Conservation (phyloP, 2,797 vertebrate genomes). For the Distichodus sexfasciatus region DNA sequence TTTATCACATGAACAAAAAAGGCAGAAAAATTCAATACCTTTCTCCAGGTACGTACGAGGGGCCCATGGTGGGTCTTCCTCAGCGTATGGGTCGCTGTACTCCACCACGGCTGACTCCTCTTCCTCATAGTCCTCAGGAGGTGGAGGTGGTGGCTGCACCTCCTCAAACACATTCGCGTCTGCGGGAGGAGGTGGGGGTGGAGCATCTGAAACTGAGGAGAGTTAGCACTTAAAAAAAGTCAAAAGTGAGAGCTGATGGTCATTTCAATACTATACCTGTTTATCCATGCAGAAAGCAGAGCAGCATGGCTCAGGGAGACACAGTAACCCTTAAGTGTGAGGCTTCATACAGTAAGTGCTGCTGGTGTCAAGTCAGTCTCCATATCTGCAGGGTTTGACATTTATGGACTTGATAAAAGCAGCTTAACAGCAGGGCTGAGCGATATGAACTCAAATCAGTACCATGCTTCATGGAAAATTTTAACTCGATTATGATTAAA, state of each 20-base stretch:
- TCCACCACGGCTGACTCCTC: conserved; percentile 90
- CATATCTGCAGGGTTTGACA: too few relatives aligned
- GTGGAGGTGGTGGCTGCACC: conserved; percentile 70
- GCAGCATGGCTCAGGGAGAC: too few relatives aligned
- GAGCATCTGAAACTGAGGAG: conserved; percentile 83
- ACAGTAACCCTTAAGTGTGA: too few relatives aligned
- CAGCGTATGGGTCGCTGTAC: conserved; percentile 92
- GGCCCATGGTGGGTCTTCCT: conserved; percentile 94
- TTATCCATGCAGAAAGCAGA: conserved; percentile 15
- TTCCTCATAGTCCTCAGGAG: conserved; percentile 82
- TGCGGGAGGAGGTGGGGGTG: conserved; percentile 74
- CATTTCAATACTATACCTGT: conserved; percentile 6
- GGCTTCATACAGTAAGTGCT: too few relatives aligned
- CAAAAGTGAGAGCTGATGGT: not conserved
- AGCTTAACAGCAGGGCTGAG: too few relatives aligned
- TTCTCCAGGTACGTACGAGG: conserved; percentile 89
- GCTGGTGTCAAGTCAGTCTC: not conserved
- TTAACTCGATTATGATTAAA: too few relatives aligned
- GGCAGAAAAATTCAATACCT: conserved; percentile 67
- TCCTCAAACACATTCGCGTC: conserved; percentile 81
- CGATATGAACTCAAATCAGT: too few relatives aligned
- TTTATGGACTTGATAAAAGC: too few relatives aligned
- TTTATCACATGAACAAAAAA: not conserved
- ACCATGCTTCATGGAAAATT: too few relatives aligned
- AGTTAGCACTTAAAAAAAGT: not conserved